Conservation (phyloP, 2,888 invertebrate species). For the Thera obeliscata region DNA sequence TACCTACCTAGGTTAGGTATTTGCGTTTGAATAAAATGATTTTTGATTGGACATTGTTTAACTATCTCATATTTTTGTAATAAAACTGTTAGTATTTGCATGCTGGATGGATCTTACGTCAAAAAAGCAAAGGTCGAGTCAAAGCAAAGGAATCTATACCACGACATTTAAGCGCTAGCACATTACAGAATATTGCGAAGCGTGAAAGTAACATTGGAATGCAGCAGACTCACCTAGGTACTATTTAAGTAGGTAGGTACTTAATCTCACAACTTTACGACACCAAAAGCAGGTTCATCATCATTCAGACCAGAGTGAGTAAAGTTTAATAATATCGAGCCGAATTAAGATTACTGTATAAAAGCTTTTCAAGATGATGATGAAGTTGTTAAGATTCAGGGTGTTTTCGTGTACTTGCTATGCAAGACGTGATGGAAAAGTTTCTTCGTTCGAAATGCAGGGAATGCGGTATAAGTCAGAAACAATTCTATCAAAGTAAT, state of each 20-base stretch:
- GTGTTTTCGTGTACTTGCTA: slow-evolving; percentile 27
- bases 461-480: slow-evolving; percentile 5
- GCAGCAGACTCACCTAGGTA: slow-evolving; percentile 50
- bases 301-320: slow-evolving; percentile 6
- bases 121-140: slow-evolving; percentile 36
- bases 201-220: slow-evolving; percentile 73
- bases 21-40: slow-evolving; percentile 17
- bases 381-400: slow-evolving; percentile 18
- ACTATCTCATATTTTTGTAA: neutral
- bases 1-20: slow-evolving; percentile 7
- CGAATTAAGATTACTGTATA: slow-evolving; percentile 30
- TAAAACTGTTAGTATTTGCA: neutral
- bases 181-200: slow-evolving; percentile 61
- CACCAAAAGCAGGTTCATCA: slow-evolving; percentile 30
- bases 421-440: slow-evolving; percentile 23
- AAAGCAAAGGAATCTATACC: slow-evolving; percentile 46
- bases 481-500: slow-evolving; percentile 14
- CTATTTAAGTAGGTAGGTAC: slow-evolving; percentile 33
- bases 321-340: slow-evolving; percentile 23
- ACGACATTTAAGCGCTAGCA: slow-evolving; percentile 63
- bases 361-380: slow-evolving; percentile 12
- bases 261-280: slow-evolving; percentile 30
- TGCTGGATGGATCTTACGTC: neutral
- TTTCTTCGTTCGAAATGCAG: slow-evolving; percentile 1
- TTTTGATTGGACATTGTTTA: neutral